Conservation (phyloP, 2,113 vertebrate species). For the Solea senegalensis region DNA sequence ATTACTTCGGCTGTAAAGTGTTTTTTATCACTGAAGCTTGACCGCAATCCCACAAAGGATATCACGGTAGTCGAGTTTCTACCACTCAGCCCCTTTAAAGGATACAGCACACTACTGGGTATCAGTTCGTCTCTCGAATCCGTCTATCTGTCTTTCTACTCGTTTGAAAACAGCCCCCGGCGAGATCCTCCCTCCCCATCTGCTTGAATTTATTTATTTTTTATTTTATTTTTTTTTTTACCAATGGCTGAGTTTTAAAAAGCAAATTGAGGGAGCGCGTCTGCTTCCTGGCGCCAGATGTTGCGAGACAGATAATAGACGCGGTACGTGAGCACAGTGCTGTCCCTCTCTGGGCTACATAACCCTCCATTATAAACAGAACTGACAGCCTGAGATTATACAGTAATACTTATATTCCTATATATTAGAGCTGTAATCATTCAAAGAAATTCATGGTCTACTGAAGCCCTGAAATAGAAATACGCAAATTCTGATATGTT, state of each 20-base stretch:
- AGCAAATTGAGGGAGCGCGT: slow-evolving; percentile 62
- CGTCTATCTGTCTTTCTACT: slow-evolving; percentile 49
- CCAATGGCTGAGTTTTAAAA: slow-evolving; percentile 67
- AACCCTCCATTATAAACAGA: slow-evolving; percentile 67
- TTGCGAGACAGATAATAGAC: slow-evolving; percentile 79
- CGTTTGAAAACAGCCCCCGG: slow-evolving; percentile 55
- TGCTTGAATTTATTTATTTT: slow-evolving; percentile 24
- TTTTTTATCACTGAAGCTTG: slow-evolving; percentile 16
- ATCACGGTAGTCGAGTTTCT: slow-evolving; percentile 34
- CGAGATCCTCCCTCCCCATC: slow-evolving; percentile 51
- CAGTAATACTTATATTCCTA: slow-evolving; percentile 29
- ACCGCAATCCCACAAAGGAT: slow-evolving; percentile 29
- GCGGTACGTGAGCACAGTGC: slow-evolving; percentile 52
- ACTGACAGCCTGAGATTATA: slow-evolving; percentile 71
- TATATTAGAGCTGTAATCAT: neutral
- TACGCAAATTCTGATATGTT: too few relatives aligned
- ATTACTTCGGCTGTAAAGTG: slow-evolving; percentile 3
- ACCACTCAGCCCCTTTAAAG: slow-evolving; percentile 33
- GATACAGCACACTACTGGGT: slow-evolving; percentile 40
- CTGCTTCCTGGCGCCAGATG: slow-evolving; percentile 73
- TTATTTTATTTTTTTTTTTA: slow-evolving; percentile 58
- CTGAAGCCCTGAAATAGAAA: too few relatives aligned
- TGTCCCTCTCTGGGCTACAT: slow-evolving; percentile 48
- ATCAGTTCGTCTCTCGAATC: slow-evolving; percentile 32
- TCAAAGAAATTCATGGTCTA: too few relatives aligned